A percentile compares a stretch with the other conserved stretches of the same genome.
Evolutionary conservation across 2,797 vertebrate species (phyloP).

Genomic region (Anolis apletophallus): DNA sequence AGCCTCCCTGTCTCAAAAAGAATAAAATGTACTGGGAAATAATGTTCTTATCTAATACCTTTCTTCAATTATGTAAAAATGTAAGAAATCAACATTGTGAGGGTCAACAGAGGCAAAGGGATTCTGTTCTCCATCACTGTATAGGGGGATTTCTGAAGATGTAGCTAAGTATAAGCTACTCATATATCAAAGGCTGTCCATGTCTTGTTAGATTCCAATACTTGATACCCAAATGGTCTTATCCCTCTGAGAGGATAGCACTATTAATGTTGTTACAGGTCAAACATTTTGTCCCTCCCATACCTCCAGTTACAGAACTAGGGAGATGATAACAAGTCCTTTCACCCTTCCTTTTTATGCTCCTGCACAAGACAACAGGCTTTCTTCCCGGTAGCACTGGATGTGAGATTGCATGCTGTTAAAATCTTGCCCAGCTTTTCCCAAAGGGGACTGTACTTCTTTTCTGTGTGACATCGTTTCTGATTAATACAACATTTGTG

Average conservation of each 20-base stretch:
- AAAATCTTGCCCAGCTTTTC: not conserved
- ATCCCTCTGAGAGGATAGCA: not conserved
- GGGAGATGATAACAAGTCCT: not conserved
- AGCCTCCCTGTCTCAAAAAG: too few relatives aligned
- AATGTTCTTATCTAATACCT: not conserved
- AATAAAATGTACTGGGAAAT: not conserved
- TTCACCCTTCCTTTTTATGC: not conserved
- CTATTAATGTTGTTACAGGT: not conserved
- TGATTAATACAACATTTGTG: slow-evolving; percentile 4
- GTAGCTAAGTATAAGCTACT: not conserved
- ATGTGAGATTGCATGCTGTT: not conserved
- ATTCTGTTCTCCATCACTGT: not conserved
- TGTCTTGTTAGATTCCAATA: not conserved
- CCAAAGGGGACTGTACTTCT: slow-evolving; percentile 27
- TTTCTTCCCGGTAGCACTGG: not conserved
- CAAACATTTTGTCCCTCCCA: not conserved
- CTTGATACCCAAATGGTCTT: not conserved
- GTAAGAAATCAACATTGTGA: not conserved
- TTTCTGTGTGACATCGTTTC: not conserved
- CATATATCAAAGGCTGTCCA: not conserved
- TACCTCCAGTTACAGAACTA: not conserved
- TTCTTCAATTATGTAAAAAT: not conserved
- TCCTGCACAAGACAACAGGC: not conserved
- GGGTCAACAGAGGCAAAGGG: not conserved
- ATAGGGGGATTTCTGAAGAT: not conserved